phyloP scores from a whole-genome alignment of 2,888 invertebrate species.

The Eupithecia abbreviata region DNA sequence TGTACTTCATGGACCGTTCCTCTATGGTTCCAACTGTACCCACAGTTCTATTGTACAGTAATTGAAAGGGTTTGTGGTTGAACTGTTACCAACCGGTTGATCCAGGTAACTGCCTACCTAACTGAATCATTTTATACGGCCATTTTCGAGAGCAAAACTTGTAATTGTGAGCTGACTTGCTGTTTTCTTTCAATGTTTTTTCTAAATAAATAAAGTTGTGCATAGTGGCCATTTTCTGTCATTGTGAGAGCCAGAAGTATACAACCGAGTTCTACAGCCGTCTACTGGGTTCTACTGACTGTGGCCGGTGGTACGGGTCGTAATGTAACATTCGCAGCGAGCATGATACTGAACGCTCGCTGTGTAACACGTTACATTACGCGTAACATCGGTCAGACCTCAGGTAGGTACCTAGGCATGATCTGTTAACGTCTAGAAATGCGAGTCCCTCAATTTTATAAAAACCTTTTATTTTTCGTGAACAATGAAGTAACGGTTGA shows the following conservation, averaged over 20 bases:
- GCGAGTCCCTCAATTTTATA: neutral
- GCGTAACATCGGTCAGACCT: no score
- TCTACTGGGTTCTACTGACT: no score
- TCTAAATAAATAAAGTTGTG: neutral
- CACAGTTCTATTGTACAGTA: neutral
- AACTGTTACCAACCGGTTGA: neutral
- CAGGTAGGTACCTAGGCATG: no score
- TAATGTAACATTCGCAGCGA: no score
- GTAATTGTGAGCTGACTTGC: neutral
- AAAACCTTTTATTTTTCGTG: neutral
- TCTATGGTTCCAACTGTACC: neutral
- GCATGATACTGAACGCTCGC: no score
- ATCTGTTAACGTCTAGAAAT: neutral
- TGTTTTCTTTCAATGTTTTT: neutral
- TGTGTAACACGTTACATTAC: no score
- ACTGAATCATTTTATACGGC: neutral
- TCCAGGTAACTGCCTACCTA: neutral
- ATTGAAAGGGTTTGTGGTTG: neutral
- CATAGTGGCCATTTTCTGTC: neutral
- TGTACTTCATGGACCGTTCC: neutral
- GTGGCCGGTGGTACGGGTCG: no score
- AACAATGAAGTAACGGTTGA: conserved; percentile 2
- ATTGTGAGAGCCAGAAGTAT: neutral
- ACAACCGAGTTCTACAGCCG: neutral
- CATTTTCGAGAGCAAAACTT: neutral